Evolutionary conservation across 2,888 invertebrate species (phyloP).

Genomic region (Lithosia quadra): DNA sequence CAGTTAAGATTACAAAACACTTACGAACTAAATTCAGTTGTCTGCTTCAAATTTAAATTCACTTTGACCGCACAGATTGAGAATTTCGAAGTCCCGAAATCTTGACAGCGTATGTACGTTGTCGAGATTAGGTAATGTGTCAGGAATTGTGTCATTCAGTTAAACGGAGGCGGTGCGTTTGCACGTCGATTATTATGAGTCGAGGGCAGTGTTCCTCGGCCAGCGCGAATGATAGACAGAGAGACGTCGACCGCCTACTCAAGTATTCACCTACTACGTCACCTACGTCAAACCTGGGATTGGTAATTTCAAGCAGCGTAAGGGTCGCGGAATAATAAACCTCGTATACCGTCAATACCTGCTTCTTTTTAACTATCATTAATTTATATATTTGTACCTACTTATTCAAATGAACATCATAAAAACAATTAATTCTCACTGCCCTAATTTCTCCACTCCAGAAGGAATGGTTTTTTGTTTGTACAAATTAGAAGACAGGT

Average conservation of each 20-base stretch:
- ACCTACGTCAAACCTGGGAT: slow-evolving; percentile 40
- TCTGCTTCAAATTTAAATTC: slow-evolving; percentile 36
- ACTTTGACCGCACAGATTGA: slow-evolving; percentile 45
- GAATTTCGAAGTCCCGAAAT: slow-evolving; percentile 61
- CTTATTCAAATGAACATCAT: neutral
- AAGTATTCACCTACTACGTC: slow-evolving; percentile 45
- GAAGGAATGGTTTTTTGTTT: slow-evolving; percentile 30
- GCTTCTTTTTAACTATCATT: neutral
- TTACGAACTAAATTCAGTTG: slow-evolving; percentile 26
- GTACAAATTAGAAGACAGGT: slow-evolving; percentile 58
- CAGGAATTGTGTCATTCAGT: slow-evolving; percentile 84
- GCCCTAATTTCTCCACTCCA: slow-evolving; percentile 10
- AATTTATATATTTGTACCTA: neutral
- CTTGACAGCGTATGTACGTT: slow-evolving; percentile 64
- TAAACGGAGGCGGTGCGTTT: slow-evolving; percentile 79
- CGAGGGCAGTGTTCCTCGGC: slow-evolving; percentile 74
- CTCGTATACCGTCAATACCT: neutral
- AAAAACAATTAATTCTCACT: neutral
- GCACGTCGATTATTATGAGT: slow-evolving; percentile 73
- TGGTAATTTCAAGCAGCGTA: slow-evolving; percentile 41
- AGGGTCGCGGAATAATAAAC: slow-evolving; percentile 31
- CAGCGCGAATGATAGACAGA: slow-evolving; percentile 68
- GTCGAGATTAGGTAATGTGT: slow-evolving; percentile 78
- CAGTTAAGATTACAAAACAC: slow-evolving; percentile 7
- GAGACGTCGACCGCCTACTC: slow-evolving; percentile 71